Evolutionary conservation across 2,113 vertebrate genomes (phyloP).

Genomic region (Oreotrochilus melanogaster): DNA sequence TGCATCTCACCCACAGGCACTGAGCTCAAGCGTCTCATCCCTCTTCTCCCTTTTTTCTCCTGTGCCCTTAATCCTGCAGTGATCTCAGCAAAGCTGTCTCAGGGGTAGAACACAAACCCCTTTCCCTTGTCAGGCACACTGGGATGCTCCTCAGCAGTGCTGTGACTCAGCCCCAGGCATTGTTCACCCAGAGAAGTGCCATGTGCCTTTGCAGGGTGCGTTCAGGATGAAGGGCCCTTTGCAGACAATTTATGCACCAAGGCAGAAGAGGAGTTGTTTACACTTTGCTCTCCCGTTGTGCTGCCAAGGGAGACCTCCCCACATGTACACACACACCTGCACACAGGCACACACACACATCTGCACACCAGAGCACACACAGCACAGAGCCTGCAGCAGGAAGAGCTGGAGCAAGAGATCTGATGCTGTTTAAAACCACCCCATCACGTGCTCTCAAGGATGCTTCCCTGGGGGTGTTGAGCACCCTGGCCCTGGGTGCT

Average conservation of each 20-base stretch:
- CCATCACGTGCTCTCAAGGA: accelerated
- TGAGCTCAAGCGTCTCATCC: neutral
- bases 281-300: neutral
- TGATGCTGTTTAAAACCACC: neutral
- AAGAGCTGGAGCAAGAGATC: neutral
- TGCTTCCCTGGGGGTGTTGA: neutral
- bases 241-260: neutral
- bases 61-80: neutral
- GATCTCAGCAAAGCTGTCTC: neutral
- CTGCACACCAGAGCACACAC: accelerated
- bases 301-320: neutral
- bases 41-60: neutral
- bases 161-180: neutral
- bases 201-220: accelerated
- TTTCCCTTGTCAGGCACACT: neutral
- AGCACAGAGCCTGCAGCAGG: neutral
- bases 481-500: neutral
- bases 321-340: neutral
- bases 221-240: neutral
- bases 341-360: neutral
- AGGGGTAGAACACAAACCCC: neutral
- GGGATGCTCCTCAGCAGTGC: neutral
- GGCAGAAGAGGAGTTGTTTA: neutral
- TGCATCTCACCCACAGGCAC: neutral
- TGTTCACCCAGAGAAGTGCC: neutral